Conservation (phyloP, 1,140 invertebrate species). For the Megathymus violae region DNA sequence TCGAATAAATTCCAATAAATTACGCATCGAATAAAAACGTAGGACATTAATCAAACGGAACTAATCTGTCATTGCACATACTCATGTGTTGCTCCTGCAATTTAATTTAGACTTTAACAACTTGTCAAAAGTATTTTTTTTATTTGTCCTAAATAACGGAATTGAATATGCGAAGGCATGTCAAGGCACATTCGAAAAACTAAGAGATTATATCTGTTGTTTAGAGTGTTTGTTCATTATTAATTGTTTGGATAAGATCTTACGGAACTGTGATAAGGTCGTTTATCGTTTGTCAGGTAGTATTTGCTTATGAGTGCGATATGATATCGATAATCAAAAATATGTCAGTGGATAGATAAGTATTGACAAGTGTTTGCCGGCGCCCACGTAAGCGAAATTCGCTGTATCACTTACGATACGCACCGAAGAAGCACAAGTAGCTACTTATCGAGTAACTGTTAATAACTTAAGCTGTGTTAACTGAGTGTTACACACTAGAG, state of each 20-base stretch:
- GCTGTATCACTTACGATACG: not conserved
- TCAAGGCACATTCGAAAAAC: not conserved
- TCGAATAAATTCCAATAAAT: not conserved
- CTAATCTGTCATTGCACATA: not conserved
- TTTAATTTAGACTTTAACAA: not conserved
- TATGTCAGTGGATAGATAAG: slow-evolving; percentile 43
- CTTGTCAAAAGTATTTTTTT: not conserved
- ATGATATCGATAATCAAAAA: slow-evolving; percentile 48
- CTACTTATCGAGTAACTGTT: not conserved
- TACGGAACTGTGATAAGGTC: not conserved
- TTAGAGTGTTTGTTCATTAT: not conserved
- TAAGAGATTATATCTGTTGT: not conserved
- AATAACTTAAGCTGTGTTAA: not conserved
- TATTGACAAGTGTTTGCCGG: not conserved
- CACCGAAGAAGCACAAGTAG: slow-evolving; percentile 2
- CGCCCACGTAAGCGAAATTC: slow-evolving; percentile 7
- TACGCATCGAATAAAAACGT: slow-evolving; percentile 1
- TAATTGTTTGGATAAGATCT: no score
- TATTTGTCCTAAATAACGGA: not conserved
- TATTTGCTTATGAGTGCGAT: slow-evolving; percentile 35
- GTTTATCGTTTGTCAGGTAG: not conserved
- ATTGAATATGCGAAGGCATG: not conserved
- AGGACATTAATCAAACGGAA: slow-evolving; percentile 9
- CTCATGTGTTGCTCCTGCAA: not conserved
- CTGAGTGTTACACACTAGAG: no score